Base-by-base conservation (phyloP, 2,113 vertebrate species). In the Pelobates fuscus region DNA sequence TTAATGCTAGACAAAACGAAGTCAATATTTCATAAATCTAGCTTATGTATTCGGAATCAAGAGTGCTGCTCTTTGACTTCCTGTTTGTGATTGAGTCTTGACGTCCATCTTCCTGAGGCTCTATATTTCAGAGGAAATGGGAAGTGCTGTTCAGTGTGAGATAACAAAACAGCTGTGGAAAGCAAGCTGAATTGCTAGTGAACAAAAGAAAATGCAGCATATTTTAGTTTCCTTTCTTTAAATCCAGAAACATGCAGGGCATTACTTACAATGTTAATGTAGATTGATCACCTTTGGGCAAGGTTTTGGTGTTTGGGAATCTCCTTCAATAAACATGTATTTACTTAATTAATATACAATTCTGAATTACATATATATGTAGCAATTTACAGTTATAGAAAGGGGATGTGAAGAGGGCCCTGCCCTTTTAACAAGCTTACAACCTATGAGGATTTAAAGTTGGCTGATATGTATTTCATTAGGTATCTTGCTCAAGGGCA, bases 41-140 rank as follows among this genome's bases (percentile, higher is more conserved):
- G 29, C 25, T 23, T 25, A 43, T 67, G 20, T 20, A 26, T 59
- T 67, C 25, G 27, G 55, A 70, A 66, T n/a, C 0, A 78, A 67
- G 0, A 1, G 26, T 64, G 25, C 80, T 80, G 71, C 79, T 74
- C 69, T 70, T 27, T 0, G 57, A 62, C 79, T 87, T 88, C 87
- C 86, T 86, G 85, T 61, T 74, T 77, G 78, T 67, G 78, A 67
- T 49, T 55, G 0, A 58, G 78, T 1, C 1, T 61, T 17, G 69
- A 29, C 69, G 79, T 78, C 67, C 70, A 21, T 81, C 79, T 81
- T 24, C 1, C 27, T 0, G 41, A 14, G 0, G 43, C 79, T 70
- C 7, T 67, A 63, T 80, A 60, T 58, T 85, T 81, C 80, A 85
- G 78, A 81, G 86, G 86, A 87, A 88, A 87, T 59, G 2, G 86